Base-by-base conservation (phyloP, 2,888 invertebrate species). In the Eutolmus rufibarbis region DNA sequence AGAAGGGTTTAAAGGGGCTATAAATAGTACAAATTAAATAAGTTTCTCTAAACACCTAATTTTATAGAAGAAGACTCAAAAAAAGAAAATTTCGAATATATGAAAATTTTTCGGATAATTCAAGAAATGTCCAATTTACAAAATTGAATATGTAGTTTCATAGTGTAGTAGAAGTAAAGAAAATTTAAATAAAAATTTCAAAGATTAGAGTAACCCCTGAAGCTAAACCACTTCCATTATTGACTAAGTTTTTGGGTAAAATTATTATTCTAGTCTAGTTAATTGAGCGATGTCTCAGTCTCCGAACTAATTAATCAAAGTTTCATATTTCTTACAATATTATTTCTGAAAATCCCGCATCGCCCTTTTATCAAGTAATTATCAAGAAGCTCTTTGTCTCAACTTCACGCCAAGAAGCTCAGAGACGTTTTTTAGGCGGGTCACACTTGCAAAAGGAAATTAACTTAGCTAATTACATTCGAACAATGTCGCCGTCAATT, bases 401-500 rank as follows among this genome's bases (percentile, higher is more conserved):
- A 66, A 66, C 23, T 51, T 66, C 19, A 66, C 28, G 66, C 23
- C 19, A 66, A 23, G 28, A 28, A 28, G 66, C 28, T 9, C 14
- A 66, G 16, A 12, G 28, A 19, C 23, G 28, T 28, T 66, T 28
- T 66, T 19, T 19, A 23, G 66, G 12, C 66, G 19, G 28, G 23
- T 4, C 12, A 66, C 28, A 66, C 66, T 66, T 23, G 19, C 12
- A 19, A 66, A 51, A 51, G 66, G 28, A 28, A 16, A 40, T 28
- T 76, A 76, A 37, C n/a, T 76, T 31, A 31, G 76, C 37, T 76
- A 76, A 76, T 76, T 34, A 76, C 76, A 37, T 40, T 76, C 76
- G 76, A 40, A 76, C 40, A 76, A 76, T 76, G 76, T 76, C 37
- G 76, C 40, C 76, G 34, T 76, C 76, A 76, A 76, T 76, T 76